These are phyloP conservation scores for Apostichopus leukothele DNA, from an alignment of 53 echinoderm and acorn worm genomes.

Conservation along the genomic window DNA sequence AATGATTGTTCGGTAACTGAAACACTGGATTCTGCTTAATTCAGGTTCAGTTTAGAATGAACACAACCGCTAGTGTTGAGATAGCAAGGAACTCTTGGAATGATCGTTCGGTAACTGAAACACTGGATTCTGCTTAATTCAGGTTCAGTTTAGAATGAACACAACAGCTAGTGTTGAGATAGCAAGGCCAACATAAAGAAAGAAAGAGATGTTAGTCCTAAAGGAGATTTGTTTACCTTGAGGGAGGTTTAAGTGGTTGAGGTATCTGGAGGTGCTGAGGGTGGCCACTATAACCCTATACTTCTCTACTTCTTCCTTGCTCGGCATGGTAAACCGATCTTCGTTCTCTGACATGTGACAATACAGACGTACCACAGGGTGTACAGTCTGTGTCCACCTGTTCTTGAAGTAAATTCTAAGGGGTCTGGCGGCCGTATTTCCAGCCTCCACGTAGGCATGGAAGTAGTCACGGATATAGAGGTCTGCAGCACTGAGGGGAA, in stretches of 20 bases:
- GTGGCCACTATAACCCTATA: slow-evolving; percentile 92
- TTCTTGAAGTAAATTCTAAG: slow-evolving; percentile 98
- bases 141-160: too few species aligned
- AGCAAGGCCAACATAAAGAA: background rate
- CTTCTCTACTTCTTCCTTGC: slow-evolving; percentile 84
- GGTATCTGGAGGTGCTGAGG: slow-evolving; percentile 90
- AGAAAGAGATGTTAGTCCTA: background rate
- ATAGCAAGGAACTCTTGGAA: too few species aligned
- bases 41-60: too few species aligned
- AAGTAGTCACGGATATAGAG: slow-evolving; percentile 94
- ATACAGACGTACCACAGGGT: slow-evolving; percentile 86
- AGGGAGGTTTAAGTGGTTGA: slow-evolving; percentile 82
- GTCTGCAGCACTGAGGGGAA: slow-evolving; percentile 82
- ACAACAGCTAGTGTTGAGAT: too few species aligned
- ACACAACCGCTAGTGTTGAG: too few species aligned
- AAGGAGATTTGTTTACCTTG: slow-evolving; percentile 30
- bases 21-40: too few species aligned
- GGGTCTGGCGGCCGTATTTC: slow-evolving; percentile 72
- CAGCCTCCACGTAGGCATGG: slow-evolving; percentile 81
- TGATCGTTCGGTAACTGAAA: too few species aligned
- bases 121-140: too few species aligned
- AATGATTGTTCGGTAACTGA: too few species aligned
- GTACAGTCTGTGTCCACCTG: slow-evolving; percentile 94
- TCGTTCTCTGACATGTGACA: slow-evolving; percentile 86
- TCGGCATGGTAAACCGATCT: slow-evolving; percentile 81